Evolutionary conservation across 2,113 vertebrate species (phyloP).

Genomic region (Ceyx melanurus): DNA sequence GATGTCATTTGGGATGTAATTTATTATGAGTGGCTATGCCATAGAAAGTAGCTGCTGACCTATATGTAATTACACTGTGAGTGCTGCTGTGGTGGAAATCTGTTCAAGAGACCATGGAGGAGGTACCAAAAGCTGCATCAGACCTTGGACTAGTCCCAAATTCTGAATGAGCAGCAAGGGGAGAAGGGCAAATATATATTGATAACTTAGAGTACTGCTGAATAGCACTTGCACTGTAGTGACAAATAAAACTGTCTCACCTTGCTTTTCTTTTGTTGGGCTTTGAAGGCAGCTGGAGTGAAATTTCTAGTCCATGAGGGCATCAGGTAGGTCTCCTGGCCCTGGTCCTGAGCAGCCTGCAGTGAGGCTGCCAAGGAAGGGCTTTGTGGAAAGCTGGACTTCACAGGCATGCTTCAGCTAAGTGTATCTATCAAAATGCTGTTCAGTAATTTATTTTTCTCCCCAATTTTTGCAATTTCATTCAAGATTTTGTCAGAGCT

Average conservation of each 20-base stretch:
- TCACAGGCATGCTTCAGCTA: rapidly evolving
- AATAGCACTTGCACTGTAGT: not conserved
- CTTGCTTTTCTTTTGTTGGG: not conserved
- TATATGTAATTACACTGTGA: not conserved
- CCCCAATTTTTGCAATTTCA: rapidly evolving
- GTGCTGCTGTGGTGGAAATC: not conserved
- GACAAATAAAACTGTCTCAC: not conserved
- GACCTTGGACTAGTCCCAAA: not conserved
- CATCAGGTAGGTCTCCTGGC: not conserved
- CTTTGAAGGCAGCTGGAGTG: not conserved
- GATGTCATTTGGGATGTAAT: conserved; percentile 46
- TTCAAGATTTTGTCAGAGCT: not conserved
- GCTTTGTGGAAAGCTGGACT: not conserved
- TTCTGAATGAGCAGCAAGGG: not conserved
- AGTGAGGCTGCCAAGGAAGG: not conserved
- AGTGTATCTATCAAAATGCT: not conserved
- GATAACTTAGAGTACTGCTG: not conserved
- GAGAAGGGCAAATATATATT: not conserved
- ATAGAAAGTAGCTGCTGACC: not conserved
- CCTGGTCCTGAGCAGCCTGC: not conserved
- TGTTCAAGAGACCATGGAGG: not conserved
- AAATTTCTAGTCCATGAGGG: not conserved
- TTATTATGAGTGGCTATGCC: not conserved
- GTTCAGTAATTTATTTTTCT: not conserved
- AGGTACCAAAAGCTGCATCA: not conserved